Percentiles rank a stretch among this genome's conserved stretches.
These are phyloP conservation scores for Hoplias malabaricus DNA, from an alignment of 2,113 vertebrate species.

Conservation along the genomic window DNA sequence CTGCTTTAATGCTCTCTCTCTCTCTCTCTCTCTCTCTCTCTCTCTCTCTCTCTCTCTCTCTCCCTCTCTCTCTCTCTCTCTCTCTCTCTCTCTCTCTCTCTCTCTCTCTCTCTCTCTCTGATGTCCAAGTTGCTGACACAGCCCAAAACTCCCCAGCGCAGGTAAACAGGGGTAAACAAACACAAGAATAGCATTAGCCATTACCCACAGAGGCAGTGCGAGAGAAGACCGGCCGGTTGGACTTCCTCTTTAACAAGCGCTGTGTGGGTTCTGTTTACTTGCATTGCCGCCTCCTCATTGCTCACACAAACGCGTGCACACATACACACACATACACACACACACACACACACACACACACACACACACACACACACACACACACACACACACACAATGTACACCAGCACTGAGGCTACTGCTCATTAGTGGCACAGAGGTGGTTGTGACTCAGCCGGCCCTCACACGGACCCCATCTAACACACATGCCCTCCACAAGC, in stretches of 20 bases:
- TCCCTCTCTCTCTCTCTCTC: not conserved
- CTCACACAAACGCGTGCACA: not conserved
- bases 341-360: conserved; percentile 20
- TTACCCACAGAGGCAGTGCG: conserved; percentile 10
- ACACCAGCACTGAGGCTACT: conserved; percentile 34
- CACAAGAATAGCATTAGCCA: conserved; percentile 40
- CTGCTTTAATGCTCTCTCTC: not conserved
- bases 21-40: no score
- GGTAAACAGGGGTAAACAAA: conserved; percentile 49
- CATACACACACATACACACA: conserved; percentile 24
- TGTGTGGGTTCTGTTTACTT: conserved; percentile 35
- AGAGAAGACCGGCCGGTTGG: conserved; percentile 15
- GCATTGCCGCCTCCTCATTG: conserved; percentile 8
- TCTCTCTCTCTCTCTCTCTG: no score
- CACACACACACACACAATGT: no score
- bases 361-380: not conserved
- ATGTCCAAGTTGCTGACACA: conserved; percentile 24
- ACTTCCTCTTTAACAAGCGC: conserved; percentile 34
- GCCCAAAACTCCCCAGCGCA: conserved; percentile 11
- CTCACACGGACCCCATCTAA: conserved; percentile 56
- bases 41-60: no score
- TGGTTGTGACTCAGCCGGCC: conserved; percentile 67
- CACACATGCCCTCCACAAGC: conserved; percentile 34
- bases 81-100: no score
- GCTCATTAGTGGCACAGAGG: conserved; percentile 69